phyloP scores from a whole-genome alignment of 2,113 vertebrate genomes.

The Phoenicopterus ruber region DNA sequence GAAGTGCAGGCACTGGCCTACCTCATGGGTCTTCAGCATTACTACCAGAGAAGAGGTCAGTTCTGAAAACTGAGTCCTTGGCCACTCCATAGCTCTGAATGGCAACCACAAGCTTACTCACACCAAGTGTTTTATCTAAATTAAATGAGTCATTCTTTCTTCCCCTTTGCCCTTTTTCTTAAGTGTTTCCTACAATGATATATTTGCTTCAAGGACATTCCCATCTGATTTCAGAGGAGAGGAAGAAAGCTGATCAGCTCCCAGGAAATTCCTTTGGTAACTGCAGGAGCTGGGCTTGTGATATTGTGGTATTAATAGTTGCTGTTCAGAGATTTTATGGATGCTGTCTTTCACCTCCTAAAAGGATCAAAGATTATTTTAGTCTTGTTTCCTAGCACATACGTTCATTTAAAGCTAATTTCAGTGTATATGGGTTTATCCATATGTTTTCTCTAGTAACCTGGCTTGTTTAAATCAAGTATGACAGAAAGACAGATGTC shows the following conservation, averaged over 20 bases:
- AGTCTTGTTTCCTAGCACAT: neutral
- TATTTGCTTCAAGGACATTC: neutral
- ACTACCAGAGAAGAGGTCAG: neutral
- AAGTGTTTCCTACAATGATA: neutral
- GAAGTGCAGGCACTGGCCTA: neutral
- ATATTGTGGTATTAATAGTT: neutral
- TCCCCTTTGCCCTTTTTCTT: neutral
- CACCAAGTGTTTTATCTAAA: neutral
- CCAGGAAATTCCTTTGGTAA: constrained; percentile 29
- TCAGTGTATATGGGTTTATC: neutral
- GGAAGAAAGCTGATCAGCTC: constrained; percentile 19
- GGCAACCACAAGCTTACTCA: neutral
- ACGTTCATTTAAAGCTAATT: neutral
- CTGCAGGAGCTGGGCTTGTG: neutral
- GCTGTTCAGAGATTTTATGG: neutral
- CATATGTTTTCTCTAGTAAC: neutral
- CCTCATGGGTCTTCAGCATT: neutral
- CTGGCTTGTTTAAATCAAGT: neutral
- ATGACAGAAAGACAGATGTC: neutral
- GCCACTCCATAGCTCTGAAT: neutral
- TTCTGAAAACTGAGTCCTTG: neutral
- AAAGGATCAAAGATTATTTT: neutral
- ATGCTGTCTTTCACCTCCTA: neutral
- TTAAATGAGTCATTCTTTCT: neutral
- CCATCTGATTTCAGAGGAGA: neutral